These are phyloP conservation scores for Cyphomyrus plagiostoma DNA, from an alignment of 2,113 vertebrate genomes.

Conservation along the genomic window DNA sequence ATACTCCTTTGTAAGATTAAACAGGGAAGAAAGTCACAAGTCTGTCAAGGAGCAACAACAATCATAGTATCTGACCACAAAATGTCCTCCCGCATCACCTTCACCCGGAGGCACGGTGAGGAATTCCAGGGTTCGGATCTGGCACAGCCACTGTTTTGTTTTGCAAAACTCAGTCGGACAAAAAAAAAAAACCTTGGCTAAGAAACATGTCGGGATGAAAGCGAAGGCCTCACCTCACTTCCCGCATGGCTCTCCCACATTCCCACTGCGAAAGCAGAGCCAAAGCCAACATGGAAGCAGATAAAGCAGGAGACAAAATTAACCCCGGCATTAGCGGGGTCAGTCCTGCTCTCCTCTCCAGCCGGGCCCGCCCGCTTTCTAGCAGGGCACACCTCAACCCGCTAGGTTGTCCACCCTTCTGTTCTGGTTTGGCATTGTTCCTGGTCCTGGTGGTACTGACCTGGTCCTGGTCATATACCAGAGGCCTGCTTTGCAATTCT, in stretches of 20 bases:
- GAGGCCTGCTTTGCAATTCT: not conserved
- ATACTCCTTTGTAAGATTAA: not conserved
- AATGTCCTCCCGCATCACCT: not conserved
- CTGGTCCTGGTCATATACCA: not conserved
- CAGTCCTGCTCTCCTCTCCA: constrained; percentile 39
- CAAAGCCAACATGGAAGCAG: constrained; percentile 59
- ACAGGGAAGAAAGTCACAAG: not conserved
- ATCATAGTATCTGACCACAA: not conserved
- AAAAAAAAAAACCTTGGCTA: constrained; percentile 56
- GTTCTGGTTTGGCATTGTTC: not conserved
- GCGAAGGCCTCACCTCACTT: constrained; percentile 44
- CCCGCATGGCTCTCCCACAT: constrained; percentile 13
- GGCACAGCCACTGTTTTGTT: not conserved
- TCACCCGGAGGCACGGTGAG: not conserved
- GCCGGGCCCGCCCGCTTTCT: constrained; percentile 29
- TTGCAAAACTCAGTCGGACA: constrained; percentile 12
- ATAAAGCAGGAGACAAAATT: constrained; percentile 53
- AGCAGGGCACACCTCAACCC: constrained; percentile 39
- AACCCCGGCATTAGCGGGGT: constrained; percentile 39
- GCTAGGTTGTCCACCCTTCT: not conserved
- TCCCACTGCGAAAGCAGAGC: constrained; percentile 41
- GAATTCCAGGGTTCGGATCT: not conserved
- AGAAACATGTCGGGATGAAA: constrained; percentile 49
- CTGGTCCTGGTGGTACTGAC: not conserved
- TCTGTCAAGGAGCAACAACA: not conserved